phyloP scores from a whole-genome alignment of 2,113 vertebrate genomes.

The Chaetura pelagica region DNA sequence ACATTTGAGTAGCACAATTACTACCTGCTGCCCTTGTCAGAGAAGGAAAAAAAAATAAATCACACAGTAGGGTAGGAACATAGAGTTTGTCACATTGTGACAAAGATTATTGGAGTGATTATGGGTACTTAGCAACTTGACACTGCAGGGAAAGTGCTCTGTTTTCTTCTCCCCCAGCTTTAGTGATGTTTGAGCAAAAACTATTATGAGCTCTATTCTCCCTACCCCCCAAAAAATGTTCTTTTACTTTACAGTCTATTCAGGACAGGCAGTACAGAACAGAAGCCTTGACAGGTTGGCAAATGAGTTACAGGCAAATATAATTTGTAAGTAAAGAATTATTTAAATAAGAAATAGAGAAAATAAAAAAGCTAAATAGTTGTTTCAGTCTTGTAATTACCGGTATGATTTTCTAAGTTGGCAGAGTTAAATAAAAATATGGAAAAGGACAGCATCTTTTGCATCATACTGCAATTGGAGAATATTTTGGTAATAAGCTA shows the following conservation, averaged over 20 bases:
- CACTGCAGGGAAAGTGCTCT: background rate
- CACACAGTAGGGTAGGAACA: background rate
- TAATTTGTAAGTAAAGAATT: background rate
- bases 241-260: background rate
- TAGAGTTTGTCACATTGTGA: conserved; percentile 21
- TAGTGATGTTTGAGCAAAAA: conserved; percentile 10
- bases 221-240: background rate
- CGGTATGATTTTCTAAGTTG: background rate
- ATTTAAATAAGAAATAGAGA: background rate
- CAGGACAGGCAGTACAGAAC: background rate
- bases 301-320: background rate
- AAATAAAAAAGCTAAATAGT: background rate
- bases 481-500: background rate
- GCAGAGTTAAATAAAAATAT: background rate
- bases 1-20: conserved; percentile 47
- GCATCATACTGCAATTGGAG: fast-evolving
- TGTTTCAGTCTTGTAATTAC: background rate
- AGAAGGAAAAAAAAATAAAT: background rate
- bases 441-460: background rate
- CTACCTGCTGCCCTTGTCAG: conserved; percentile 64
- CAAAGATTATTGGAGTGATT: conserved; percentile 24
- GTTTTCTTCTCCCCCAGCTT: background rate
- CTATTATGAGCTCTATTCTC: background rate
- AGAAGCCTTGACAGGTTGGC: background rate
- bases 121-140: conserved; percentile 32